Percentiles rank a stretch among this genome's conserved stretches.
These are phyloP conservation scores for Halichoeres trimaculatus DNA, from an alignment of 2,113 vertebrate species.

Conservation along the genomic window DNA sequence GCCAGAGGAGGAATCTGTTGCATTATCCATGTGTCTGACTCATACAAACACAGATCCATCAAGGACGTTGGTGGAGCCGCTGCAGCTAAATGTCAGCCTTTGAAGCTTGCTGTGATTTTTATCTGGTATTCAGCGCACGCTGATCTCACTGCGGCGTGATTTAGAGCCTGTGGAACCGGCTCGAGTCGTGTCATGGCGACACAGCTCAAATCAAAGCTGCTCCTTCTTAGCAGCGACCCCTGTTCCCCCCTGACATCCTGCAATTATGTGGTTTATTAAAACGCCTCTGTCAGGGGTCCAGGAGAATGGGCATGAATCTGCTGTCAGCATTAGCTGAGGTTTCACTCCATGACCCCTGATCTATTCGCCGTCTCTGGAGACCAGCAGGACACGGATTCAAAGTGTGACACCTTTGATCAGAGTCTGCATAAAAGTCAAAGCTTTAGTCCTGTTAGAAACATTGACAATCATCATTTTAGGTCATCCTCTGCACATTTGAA, in stretches of 20 bases:
- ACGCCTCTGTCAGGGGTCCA: not conserved
- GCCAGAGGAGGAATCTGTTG: slow-evolving; percentile 19
- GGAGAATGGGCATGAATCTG: not conserved
- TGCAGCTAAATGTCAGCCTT: slow-evolving; percentile 27
- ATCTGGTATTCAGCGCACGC: slow-evolving; percentile 16
- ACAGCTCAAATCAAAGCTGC: slow-evolving; percentile 31
- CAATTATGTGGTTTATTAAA: slow-evolving; percentile 42
- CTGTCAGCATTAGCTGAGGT: slow-evolving; percentile 2
- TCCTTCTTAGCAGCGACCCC: slow-evolving; percentile 12
- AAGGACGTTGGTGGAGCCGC: not conserved
- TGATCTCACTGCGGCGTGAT: not conserved
- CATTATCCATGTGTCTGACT: slow-evolving; percentile 23
- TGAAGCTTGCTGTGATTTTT: slow-evolving; percentile 6
- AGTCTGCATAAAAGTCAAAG: not conserved
- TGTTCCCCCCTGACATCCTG: slow-evolving; percentile 10
- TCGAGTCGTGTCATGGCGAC: not conserved
- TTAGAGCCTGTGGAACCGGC: slow-evolving; percentile 2
- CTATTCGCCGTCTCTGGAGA: slow-evolving; percentile 14
- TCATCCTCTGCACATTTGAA: no score
- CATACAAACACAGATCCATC: slow-evolving; percentile 27
- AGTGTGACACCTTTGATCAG: not conserved
- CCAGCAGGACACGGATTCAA: not conserved
- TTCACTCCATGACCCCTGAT: not conserved
- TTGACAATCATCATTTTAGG: not conserved
- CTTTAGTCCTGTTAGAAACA: not conserved